These are phyloP conservation scores for Pempheris klunzingeri DNA, from an alignment of 2,797 vertebrate species.

Conservation along the genomic window DNA sequence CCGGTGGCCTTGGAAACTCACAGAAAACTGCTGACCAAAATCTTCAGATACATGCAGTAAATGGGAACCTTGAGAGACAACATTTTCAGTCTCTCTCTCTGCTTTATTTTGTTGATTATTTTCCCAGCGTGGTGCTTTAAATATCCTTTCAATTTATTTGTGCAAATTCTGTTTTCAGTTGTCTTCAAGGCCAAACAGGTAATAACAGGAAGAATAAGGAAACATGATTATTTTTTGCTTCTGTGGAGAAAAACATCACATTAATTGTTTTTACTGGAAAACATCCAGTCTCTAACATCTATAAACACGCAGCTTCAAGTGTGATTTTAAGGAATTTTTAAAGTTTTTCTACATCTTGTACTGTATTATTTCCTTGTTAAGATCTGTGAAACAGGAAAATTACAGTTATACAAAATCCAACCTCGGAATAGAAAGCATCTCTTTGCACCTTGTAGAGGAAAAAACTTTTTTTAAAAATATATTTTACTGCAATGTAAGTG, in stretches of 20 bases:
- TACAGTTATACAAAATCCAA: background rate
- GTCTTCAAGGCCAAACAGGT: background rate
- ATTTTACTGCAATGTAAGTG: background rate
- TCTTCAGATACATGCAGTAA: conserved; percentile 23
- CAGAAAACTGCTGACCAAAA: conserved; percentile 45
- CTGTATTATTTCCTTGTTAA: background rate
- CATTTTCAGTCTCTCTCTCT: conserved; percentile 18
- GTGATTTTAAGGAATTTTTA: background rate
- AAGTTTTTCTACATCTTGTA: background rate
- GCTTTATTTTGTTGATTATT: background rate
- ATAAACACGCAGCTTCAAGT: background rate
- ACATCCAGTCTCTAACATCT: no score
- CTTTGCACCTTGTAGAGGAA: background rate
- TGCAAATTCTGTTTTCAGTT: background rate
- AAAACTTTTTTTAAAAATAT: background rate
- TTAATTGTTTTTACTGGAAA: background rate
- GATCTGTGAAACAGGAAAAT: background rate
- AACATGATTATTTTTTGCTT: background rate
- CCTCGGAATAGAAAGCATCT: no score
- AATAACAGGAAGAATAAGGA: background rate
- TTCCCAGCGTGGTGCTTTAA: background rate
- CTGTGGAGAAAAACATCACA: background rate
- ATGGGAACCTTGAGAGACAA: conserved; percentile 12
- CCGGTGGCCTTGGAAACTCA: conserved; percentile 52
- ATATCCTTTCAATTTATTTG: background rate